phyloP scores from a whole-genome alignment of 2,113 vertebrate species.

The Baryphthengus martii region DNA sequence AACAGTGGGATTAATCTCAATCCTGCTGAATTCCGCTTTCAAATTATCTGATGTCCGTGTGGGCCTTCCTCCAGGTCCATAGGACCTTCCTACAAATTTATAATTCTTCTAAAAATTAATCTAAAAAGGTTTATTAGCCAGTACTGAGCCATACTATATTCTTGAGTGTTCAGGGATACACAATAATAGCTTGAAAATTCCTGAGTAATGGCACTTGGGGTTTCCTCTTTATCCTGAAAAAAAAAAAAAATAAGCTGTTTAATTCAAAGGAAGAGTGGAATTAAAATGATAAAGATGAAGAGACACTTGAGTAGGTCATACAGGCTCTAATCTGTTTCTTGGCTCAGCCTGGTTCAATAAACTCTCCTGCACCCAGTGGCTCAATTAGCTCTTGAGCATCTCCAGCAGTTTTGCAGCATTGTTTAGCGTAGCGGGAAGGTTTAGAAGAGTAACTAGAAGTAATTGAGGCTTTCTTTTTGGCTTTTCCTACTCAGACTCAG shows the following conservation, averaged over 20 bases:
- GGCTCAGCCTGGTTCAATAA: neutral
- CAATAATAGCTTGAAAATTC: neutral
- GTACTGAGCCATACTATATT: neutral
- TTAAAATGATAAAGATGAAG: conserved; percentile 3
- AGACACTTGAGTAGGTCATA: neutral
- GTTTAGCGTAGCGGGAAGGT: neutral
- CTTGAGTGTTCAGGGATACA: neutral
- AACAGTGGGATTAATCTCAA: neutral
- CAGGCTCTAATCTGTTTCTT: neutral
- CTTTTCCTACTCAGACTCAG: neutral
- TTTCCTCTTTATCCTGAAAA: conserved; percentile 2
- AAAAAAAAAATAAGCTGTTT: conserved; percentile 32
- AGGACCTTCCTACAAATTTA: neutral
- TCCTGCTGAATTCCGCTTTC: neutral
- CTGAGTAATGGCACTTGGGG: neutral
- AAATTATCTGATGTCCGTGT: neutral
- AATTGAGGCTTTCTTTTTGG: neutral
- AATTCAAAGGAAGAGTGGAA: conserved; percentile 10
- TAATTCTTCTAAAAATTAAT: neutral
- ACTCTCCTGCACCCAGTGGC: neutral
- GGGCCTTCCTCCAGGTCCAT: neutral
- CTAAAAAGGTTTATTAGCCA: neutral
- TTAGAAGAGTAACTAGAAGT: neutral
- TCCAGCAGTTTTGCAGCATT: neutral
- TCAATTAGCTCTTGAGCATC: neutral